Evolutionary conservation across 1,140 invertebrate genomes (phyloP), one percentile per base, ranked within the genome.

Genomic region (Mizuhopecten yessoensis): DNA sequence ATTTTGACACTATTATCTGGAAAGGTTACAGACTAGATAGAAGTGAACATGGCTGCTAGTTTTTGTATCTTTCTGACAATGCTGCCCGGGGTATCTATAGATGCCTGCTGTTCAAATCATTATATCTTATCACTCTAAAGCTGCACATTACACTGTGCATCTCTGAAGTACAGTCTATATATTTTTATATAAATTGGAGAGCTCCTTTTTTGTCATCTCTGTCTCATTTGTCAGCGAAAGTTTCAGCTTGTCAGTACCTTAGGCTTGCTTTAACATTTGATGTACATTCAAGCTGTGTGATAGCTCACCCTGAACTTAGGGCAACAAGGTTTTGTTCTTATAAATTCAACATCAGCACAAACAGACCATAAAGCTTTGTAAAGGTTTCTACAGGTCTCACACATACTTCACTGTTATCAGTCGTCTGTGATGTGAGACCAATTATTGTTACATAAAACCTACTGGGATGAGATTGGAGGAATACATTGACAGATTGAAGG

Each of bases 21-120:
- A 75, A 75, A 75, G 57, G 57, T 75, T 75, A 29, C 57, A 75
- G 57, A 75, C 57, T 75, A 29, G 57, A 75, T n/a, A n/a, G 29
- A 75, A 75, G 57, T 75, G 57, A 29, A 75, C n/a, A 5, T 9
- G 23, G 3, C 17, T 15, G 7, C 45, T 29, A 75, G 57, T 75
- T 75, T 75, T 75, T n/a, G 57, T 75, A 39, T 39, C 36, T 13
- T n/a, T 75, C n/a, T 75, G 57, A 49, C 20, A 23, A 49, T 49
- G 45, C 10, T 29, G 57, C 57, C n/a, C n/a, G n/a, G 23, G 23
- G 57, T 75, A 75, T 75, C n/a, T 7, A 7, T 17, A 49, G 2
- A 29, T n/a, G 45, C 23, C 57, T 13, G 5, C n/a, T 29, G 57
- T 29, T 75, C 57, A n/a, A 29, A 5, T 29, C n/a, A n/a, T n/a